Base-by-base conservation (phyloP, 1,140 invertebrate genomes). In the Arion vulgaris region DNA sequence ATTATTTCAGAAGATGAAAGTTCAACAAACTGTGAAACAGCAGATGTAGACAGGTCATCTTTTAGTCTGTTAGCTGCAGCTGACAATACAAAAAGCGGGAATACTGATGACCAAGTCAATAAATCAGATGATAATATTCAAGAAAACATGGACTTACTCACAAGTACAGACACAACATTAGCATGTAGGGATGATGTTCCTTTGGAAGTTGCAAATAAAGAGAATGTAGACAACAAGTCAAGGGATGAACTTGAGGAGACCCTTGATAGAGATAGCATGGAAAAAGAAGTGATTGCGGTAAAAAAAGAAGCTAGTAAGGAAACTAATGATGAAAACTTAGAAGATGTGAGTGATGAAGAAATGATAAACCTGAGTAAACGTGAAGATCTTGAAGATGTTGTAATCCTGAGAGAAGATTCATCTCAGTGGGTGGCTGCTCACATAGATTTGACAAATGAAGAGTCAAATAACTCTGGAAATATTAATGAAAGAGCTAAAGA, bases 261-360 rank as follows among this genome's bases (percentile, higher is more conserved):
- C 41, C 0, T 19, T 2, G 36, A 26, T 15, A 38, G 4, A 36
- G n/a, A 5, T 0, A 73, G 7, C 4, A 9, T 23, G 4, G 71
- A 41, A n/a, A 49, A 49, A 26, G 45, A 26, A 41, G 49, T 57
- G 19, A 36, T 28, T 76, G 28, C 19, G 39, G 36, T 17, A 39
- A 32, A 77, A 23, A 32, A 32, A 38, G 32, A 19, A 2, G 28
- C 11, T 19, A 39, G 11, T n/a, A 38, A 71, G 36, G 19, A 32
- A 38, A 45, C 41, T 45, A 26, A 73, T 73, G 45, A 75, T 53
- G 28, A 51, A 51, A 57, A 66, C 36, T 68, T 78, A 23, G 78
- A 80, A 71, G 74, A 76, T 57, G 49, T 76, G 5, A 76, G 74
- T 76, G 74, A 76, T 57, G 78, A 80, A 26, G 73, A 75, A 15